Evolutionary conservation across 2,797 vertebrate species (phyloP), one percentile per base, ranked within the genome.

Genomic region (Phaenicophaeus curvirostris): DNA sequence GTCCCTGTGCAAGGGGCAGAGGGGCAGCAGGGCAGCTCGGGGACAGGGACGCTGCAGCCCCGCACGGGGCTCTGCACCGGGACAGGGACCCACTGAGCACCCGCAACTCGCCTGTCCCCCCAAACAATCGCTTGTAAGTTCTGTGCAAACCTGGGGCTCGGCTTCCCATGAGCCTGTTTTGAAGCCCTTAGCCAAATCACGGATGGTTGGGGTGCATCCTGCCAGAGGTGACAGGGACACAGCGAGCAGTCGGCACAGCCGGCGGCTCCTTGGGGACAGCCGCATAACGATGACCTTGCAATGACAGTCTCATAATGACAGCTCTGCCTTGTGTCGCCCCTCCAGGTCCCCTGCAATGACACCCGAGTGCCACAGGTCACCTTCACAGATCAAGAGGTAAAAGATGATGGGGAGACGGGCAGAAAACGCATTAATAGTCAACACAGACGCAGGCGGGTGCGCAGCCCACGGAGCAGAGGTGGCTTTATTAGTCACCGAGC

Each of bases 321-420:
- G 5, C 9, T 78, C n/a, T 85, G 37, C 13, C 25, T 89, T 44
- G 19, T 44, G 19, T 41, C 13, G 0, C 55, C 33, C 75, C 59
- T 35, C 39, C 92, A 96, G 96, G 33, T 96, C 8, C 96, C 96
- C 63, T 96, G 96, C 94, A 95, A 95, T 17, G 92, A 96, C 73
- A 95, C 92, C 59, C 89, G 96, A 6, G 96, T 96, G 92, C 54
- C 93, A 39, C 92, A 87, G 66, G 69, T 96, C 9, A 0, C 59
- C 89, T 96, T 95, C 91, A 94, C 4, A 0, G 35, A 91, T 8
- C 46, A 0, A 48, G 28, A 91, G 93, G 96, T 96, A 93, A 96
- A 11, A 31, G 42, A 15, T 6, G 15, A 12, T 9, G 28, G 37
- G 15, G 41, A 15, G 11, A 31, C 0, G 6, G 20, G 16, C 1